A percentile compares a stretch with the other conserved stretches of the same genome.
phyloP scores from a whole-genome alignment of 1,140 invertebrate species.

The Rhysida immarginata region DNA sequence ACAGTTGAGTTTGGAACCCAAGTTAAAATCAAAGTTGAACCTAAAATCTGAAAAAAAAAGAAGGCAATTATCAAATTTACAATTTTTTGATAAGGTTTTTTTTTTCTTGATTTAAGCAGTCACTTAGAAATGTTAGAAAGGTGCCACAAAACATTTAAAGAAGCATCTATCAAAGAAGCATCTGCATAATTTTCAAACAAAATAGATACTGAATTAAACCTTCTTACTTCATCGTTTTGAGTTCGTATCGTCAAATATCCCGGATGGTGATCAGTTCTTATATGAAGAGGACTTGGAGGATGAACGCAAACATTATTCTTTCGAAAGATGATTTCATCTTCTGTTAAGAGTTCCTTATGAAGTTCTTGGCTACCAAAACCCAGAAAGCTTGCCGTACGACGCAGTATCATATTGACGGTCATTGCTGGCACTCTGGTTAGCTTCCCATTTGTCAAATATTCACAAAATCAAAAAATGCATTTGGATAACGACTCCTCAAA shows the following conservation, averaged over 20 bases:
- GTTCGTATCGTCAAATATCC: conserved; percentile 76
- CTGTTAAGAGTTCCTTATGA: not conserved
- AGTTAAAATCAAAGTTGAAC: too few species aligned
- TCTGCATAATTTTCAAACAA: not conserved
- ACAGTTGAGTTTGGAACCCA: too few species aligned
- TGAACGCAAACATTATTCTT: conserved; percentile 93
- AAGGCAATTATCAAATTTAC: too few species aligned
- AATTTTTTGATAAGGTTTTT: too few species aligned
- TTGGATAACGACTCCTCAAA: too few species aligned
- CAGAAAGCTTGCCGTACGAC: not conserved
- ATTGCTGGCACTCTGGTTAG: too few species aligned
- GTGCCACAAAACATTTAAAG: too few species aligned
- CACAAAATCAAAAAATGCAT: too few species aligned
- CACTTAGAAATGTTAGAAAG: not conserved
- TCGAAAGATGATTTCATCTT: conserved; percentile 5
- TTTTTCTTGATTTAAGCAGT: too few species aligned
- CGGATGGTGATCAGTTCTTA: conserved; percentile 72
- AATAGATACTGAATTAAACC: not conserved
- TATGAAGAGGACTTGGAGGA: conserved; percentile 59
- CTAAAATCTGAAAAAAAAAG: too few species aligned
- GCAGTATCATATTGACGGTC: not conserved
- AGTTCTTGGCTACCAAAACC: not conserved
- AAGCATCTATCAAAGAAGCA: too few species aligned
- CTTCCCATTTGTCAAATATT: too few species aligned
- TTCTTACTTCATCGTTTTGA: conserved; percentile 43